Conservation (phyloP, 1,140 invertebrate genomes). For the Lutraria rhynchaena region DNA sequence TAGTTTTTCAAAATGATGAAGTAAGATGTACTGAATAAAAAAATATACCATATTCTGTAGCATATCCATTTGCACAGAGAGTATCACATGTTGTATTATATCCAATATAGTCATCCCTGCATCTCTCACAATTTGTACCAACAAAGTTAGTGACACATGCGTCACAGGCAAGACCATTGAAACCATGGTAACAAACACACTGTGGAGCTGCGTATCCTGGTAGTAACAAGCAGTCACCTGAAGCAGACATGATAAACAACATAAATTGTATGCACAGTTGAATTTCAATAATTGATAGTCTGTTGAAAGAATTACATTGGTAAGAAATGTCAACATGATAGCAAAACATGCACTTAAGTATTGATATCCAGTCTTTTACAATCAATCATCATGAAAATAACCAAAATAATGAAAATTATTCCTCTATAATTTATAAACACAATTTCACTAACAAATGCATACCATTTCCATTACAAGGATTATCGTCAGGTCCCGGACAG, state of each 20-base stretch:
- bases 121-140: conserved; percentile 65
- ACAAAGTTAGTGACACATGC: conserved; percentile 66
- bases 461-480: conserved; percentile 72
- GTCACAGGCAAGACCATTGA: conserved; percentile 67
- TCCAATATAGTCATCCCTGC: conserved; percentile 70
- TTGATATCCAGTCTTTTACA: too few relatives aligned
- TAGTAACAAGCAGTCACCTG: conserved; percentile 70
- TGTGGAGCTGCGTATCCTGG: conserved; percentile 57
- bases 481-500: conserved; percentile 66
- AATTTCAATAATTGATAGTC: too few relatives aligned
- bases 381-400: too few relatives aligned
- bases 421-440: not conserved
- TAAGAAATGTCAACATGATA: too few relatives aligned
- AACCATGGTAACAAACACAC: conserved; percentile 74
- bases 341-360: too few relatives aligned
- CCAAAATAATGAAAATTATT: too few relatives aligned
- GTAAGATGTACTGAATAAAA: not conserved
- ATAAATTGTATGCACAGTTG: too few relatives aligned
- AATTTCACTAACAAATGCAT: conserved; percentile 15
- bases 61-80: conserved; percentile 71
- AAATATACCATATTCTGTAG: conserved; percentile 62
- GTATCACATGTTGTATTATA: conserved; percentile 71
- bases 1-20: too few relatives aligned
- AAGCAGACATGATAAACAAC: not conserved
- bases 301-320: too few relatives aligned